These are phyloP conservation scores for Pogonophryne albipinna DNA, from an alignment of 2,797 vertebrate genomes.

Conservation along the genomic window DNA sequence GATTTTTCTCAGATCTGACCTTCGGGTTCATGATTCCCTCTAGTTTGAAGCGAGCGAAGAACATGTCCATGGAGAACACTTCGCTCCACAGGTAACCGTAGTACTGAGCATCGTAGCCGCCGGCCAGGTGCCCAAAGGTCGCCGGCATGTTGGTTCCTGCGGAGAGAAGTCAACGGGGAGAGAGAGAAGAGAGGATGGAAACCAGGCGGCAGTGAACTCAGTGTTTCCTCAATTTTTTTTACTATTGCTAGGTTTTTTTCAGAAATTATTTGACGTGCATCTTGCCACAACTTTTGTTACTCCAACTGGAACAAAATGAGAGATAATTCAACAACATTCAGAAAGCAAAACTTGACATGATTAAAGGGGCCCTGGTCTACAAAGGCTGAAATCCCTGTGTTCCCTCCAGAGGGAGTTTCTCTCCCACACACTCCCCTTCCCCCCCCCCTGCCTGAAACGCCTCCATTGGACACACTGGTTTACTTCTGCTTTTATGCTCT, in stretches of 20 bases:
- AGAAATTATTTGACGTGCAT: background rate
- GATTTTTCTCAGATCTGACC: constrained; percentile 78
- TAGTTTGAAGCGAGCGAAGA: constrained; percentile 93
- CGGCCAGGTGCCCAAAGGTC: constrained; percentile 96
- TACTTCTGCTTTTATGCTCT: no score
- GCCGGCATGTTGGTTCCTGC: constrained; percentile 97
- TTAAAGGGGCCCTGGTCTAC: no score
- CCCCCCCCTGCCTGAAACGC: no score
- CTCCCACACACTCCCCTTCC: no score
- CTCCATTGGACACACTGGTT: no score
- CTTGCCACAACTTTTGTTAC: background rate
- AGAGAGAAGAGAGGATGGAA: background rate
- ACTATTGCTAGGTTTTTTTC: background rate
- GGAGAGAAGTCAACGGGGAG: constrained; percentile 25
- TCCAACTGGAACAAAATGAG: background rate
- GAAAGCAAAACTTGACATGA: no score
- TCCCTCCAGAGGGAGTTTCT: no score
- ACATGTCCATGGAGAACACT: constrained; percentile 99
- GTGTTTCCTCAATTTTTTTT: background rate
- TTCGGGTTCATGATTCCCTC: constrained; percentile 94
- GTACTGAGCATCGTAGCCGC: constrained; percentile 97
- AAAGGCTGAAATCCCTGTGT: no score
- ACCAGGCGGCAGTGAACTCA: background rate
- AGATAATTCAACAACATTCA: background rate
- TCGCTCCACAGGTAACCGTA: constrained; percentile 99